Evolutionary conservation across 2,888 invertebrate genomes (phyloP).

Genomic region (Cynaeus angustus): DNA sequence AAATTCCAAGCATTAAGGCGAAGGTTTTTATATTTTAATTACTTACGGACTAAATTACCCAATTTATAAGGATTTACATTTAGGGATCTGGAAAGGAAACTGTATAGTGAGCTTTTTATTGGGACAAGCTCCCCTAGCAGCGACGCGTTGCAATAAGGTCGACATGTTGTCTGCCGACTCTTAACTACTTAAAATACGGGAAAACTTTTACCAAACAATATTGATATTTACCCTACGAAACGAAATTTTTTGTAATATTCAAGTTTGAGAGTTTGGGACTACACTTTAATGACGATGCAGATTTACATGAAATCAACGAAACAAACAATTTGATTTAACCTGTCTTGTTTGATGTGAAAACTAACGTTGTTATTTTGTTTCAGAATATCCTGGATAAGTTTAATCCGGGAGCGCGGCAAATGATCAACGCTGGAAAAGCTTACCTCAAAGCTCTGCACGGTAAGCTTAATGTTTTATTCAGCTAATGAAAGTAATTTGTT

Average conservation of each 20-base stretch:
- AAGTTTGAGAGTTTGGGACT: slow-evolving; percentile 44
- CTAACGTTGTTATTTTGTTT: slow-evolving; percentile 72
- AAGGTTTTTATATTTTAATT: slow-evolving; percentile 57
- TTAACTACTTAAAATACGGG: slow-evolving; percentile 56
- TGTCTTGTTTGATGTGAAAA: background rate
- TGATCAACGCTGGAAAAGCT: slow-evolving; percentile 95
- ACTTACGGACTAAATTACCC: slow-evolving; percentile 55
- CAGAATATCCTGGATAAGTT: slow-evolving; percentile 98
- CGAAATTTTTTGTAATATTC: slow-evolving; percentile 51
- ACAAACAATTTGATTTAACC: background rate
- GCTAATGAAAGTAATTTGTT: slow-evolving; percentile 41
- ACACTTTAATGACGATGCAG: slow-evolving; percentile 10
- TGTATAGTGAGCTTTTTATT: slow-evolving; percentile 38
- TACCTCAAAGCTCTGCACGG: slow-evolving; percentile 96
- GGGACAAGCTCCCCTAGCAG: slow-evolving; percentile 38
- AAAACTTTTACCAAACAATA: slow-evolving; percentile 53
- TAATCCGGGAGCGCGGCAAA: slow-evolving; percentile 94
- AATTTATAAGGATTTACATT: slow-evolving; percentile 59
- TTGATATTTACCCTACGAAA: slow-evolving; percentile 52
- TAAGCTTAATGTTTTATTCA: slow-evolving; percentile 70
- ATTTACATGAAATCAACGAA: slow-evolving; percentile 18
- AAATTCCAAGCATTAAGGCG: slow-evolving; percentile 55
- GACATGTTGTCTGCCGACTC: slow-evolving; percentile 56
- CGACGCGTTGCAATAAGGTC: slow-evolving; percentile 53
- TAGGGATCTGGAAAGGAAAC: slow-evolving; percentile 37